Evolutionary conservation across 2,888 invertebrate species (phyloP).

Genomic region (Himalopsyche anomala): DNA sequence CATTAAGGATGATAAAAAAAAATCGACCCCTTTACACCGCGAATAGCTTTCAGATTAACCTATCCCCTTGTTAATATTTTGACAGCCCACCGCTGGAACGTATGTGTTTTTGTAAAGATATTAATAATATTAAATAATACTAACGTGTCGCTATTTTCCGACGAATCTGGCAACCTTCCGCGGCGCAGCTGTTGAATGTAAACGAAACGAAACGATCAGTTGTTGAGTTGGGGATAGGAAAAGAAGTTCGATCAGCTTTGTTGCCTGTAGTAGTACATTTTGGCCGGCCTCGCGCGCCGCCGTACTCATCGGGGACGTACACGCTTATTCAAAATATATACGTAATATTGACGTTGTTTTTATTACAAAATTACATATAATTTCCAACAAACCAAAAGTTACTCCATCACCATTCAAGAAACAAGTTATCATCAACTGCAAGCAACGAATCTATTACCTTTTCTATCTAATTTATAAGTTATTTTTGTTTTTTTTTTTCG

Average conservation of each 20-base stretch:
- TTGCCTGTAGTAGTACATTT: slow-evolving; percentile 11
- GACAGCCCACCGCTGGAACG: too few relatives aligned
- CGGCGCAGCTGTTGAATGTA: slow-evolving; percentile 74
- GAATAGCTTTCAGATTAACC: too few relatives aligned
- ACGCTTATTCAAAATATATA: slow-evolving; percentile 47
- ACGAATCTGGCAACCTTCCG: slow-evolving; percentile 1
- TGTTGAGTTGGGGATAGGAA: neutral
- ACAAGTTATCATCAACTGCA: slow-evolving; percentile 16
- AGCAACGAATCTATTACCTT: slow-evolving; percentile 24
- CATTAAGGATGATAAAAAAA: too few relatives aligned
- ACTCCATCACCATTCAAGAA: slow-evolving; percentile 11
- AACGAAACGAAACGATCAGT: neutral
- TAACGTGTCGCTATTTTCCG: neutral
- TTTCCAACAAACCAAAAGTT: slow-evolving; percentile 17
- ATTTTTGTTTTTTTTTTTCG: slow-evolving; percentile 4
- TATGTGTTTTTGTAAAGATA: too few relatives aligned
- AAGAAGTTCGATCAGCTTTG: neutral
- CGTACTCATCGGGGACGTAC: slow-evolving; percentile 7
- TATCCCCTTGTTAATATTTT: too few relatives aligned
- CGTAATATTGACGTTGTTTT: neutral
- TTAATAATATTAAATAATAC: neutral
- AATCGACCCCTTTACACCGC: too few relatives aligned
- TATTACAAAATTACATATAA: slow-evolving; percentile 22
- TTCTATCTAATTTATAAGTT: slow-evolving; percentile 37
- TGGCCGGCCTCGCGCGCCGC: slow-evolving; percentile 54